phyloP scores from a whole-genome alignment of 2,888 invertebrate species.

The Pristionchus entomophagus region DNA sequence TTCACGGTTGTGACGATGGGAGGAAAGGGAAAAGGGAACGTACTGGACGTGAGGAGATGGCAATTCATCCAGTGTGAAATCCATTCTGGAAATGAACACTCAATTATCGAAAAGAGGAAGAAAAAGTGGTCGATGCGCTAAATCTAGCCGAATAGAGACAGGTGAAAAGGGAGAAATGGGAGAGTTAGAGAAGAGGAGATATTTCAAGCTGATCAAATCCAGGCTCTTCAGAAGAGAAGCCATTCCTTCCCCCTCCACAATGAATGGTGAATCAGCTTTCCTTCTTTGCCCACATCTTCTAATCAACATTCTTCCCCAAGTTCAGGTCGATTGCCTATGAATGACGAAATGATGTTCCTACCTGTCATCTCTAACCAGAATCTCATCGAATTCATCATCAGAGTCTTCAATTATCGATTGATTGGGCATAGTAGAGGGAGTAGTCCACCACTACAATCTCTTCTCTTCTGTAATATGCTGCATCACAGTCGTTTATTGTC shows the following conservation, averaged over 20 bases:
- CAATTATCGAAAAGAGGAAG: background rate
- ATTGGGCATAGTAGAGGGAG: background rate
- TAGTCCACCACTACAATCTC: slow-evolving; percentile 32
- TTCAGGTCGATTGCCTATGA: background rate
- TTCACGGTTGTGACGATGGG: background rate
- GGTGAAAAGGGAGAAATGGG: background rate
- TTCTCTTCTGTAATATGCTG: slow-evolving; percentile 15
- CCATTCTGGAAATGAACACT: background rate
- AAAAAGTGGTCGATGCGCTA: background rate
- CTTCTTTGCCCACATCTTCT: background rate
- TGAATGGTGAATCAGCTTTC: background rate
- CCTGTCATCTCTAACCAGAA: slow-evolving; percentile 15
- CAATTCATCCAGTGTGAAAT: background rate
- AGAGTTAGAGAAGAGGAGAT: background rate
- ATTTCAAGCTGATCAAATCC: slow-evolving; percentile 21
- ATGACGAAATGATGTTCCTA: background rate
- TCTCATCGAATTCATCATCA: slow-evolving; percentile 38
- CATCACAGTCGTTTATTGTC: slow-evolving; percentile 37
- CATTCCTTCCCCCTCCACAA: background rate
- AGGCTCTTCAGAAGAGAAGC: background rate
- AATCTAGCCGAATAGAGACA: background rate
- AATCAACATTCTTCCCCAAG: background rate
- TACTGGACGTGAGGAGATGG: slow-evolving; percentile 29
- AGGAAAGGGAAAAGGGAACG: background rate
- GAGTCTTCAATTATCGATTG: slow-evolving; percentile 25